phyloP scores from a whole-genome alignment of 2,888 invertebrate species.

The Cantharis flavilabris region DNA sequence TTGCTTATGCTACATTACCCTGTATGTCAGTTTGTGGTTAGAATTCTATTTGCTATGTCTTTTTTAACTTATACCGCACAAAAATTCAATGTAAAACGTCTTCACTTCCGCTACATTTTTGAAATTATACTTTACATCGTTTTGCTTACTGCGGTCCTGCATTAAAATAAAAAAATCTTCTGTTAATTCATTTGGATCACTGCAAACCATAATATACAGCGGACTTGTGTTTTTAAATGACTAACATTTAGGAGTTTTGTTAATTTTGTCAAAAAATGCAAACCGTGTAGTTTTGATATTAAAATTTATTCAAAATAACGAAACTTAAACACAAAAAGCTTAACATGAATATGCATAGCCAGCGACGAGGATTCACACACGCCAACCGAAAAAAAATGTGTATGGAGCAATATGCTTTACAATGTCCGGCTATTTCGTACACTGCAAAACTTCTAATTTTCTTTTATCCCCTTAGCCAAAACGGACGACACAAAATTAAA shows the following conservation, averaged over 20 bases:
- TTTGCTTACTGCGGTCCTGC: neutral
- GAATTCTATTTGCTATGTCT: constrained; percentile 38
- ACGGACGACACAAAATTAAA: neutral
- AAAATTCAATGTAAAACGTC: neutral
- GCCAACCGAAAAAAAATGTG: constrained; percentile 19
- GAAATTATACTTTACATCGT: neutral
- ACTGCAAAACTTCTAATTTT: constrained; percentile 10
- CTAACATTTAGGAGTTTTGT: neutral
- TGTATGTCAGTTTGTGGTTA: constrained; percentile 41
- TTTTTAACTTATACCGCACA: neutral
- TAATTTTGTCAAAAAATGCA: neutral
- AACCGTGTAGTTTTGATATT: constrained; percentile 11
- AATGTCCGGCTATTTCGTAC: constrained; percentile 14
- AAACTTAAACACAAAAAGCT: constrained; percentile 34
- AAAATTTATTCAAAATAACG: constrained; percentile 23
- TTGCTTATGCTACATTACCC: constrained; percentile 46
- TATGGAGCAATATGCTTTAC: constrained; percentile 25
- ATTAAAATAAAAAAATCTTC: neutral
- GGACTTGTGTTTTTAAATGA: neutral
- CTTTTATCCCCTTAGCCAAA: neutral
- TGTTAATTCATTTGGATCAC: no score
- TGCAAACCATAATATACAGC: neutral
- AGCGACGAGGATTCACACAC: constrained; percentile 17
- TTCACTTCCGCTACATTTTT: neutral
- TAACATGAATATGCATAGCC: constrained; percentile 34